Percentiles rank a stretch among this genome's conserved stretches.
These are phyloP conservation scores for Accipiter virgatus DNA, from an alignment of 2,113 vertebrate species.

Conservation along the genomic window DNA sequence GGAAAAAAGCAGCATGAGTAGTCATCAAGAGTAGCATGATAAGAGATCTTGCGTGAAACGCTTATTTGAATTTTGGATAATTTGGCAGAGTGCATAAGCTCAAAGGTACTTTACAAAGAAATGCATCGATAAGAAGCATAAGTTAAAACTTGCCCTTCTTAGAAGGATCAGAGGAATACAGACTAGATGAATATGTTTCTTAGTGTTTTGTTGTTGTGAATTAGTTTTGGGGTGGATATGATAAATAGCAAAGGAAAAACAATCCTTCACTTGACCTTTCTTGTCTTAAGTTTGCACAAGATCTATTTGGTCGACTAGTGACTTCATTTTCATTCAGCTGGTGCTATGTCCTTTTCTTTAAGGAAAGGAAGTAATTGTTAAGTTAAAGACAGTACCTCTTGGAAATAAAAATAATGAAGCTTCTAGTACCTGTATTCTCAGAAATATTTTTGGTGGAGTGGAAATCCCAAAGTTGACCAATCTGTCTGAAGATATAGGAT, in stretches of 20 bases:
- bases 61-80: neutral
- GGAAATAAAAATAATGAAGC: neutral
- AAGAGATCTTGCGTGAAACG: fast-evolving
- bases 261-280: neutral
- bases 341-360: neutral
- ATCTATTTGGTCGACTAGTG: neutral
- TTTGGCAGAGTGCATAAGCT: neutral
- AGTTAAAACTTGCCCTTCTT: neutral
- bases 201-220: neutral
- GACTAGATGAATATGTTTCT: neutral
- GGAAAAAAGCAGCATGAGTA: neutral
- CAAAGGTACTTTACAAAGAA: neutral
- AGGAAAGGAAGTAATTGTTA: neutral
- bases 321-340: neutral
- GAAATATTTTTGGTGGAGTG: neutral
- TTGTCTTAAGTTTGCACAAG: neutral
- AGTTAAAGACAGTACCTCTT: neutral
- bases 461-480: neutral
- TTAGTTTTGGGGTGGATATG: neutral
- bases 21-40: neutral
- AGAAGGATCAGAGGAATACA: neutral
- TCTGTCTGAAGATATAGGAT: neutral
- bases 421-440: neutral
- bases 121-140: neutral
- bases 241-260: neutral